These are phyloP conservation scores for Agrilus planipennis DNA, from an alignment of 1,140 invertebrate species.

Conservation along the genomic window DNA sequence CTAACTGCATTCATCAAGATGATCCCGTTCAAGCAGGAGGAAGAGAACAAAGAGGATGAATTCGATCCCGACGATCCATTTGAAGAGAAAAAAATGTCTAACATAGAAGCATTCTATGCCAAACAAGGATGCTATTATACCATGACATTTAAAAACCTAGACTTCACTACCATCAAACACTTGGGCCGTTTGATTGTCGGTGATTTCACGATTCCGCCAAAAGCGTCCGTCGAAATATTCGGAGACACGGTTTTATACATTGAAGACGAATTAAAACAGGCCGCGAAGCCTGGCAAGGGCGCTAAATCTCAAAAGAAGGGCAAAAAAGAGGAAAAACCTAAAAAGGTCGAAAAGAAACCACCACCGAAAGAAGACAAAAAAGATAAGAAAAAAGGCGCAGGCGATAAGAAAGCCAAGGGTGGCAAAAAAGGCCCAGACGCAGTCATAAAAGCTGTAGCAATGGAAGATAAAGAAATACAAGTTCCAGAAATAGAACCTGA, in stretches of 20 bases:
- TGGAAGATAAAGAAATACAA: slow-evolving; percentile 23
- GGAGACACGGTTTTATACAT: slow-evolving; percentile 34
- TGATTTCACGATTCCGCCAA: slow-evolving; percentile 35
- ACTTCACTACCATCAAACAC: slow-evolving; percentile 38
- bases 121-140: slow-evolving; percentile 40
- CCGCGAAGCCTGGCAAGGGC: slow-evolving; percentile 1
- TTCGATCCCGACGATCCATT: slow-evolving; percentile 26
- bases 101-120: too few species aligned
- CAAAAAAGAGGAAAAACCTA: slow-evolving; percentile 14
- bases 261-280: slow-evolving; percentile 11
- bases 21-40: neutral
- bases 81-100: too few species aligned
- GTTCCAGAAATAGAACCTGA: slow-evolving; percentile 16
- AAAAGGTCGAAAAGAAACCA: slow-evolving; percentile 12
- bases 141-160: slow-evolving; percentile 42
- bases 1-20: slow-evolving; percentile 39
- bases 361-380: slow-evolving; percentile 10
- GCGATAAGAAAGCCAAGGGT: slow-evolving; percentile 13
- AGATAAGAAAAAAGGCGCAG: slow-evolving; percentile 8
- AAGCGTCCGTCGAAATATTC: slow-evolving; percentile 37
- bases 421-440: too few species aligned
- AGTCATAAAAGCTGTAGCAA: slow-evolving; percentile 9
- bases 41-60: neutral
- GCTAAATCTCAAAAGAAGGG: slow-evolving; percentile 7
- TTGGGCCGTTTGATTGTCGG: slow-evolving; percentile 44